Evolutionary conservation across 2,113 vertebrate genomes (phyloP).

Genomic region (Cyanistes caeruleus): DNA sequence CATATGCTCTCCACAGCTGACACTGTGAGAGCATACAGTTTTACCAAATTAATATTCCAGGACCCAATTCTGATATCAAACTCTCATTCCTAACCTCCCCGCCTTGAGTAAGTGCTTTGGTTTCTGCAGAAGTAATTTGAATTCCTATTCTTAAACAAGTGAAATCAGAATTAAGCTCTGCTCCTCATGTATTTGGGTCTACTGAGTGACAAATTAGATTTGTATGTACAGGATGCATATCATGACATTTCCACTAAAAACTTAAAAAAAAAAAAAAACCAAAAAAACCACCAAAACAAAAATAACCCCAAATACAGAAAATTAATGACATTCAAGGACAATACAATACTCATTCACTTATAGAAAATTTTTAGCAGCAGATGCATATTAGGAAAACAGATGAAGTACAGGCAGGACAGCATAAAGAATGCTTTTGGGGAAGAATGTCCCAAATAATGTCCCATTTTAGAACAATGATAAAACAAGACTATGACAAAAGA

Average conservation of each 20-base stretch:
- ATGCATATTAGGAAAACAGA: not conserved
- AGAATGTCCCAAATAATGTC: not conserved
- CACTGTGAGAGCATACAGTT: not conserved
- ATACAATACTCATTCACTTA: not conserved
- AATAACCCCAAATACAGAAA: not conserved
- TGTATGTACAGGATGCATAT: not conserved
- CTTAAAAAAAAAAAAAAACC: not conserved
- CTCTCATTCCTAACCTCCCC: not conserved
- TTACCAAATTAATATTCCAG: slow-evolving; percentile 14
- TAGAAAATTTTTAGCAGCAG: not conserved
- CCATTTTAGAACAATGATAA: not conserved
- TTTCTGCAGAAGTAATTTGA: not conserved
- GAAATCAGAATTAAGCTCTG: not conserved
- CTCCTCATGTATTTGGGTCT: not conserved
- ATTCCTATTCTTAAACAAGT: not conserved
- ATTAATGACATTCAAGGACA: not conserved
- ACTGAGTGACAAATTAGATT: not conserved
- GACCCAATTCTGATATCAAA: not conserved
- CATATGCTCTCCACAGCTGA: not conserved
- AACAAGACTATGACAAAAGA: not conserved
- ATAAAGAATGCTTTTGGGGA: not conserved
- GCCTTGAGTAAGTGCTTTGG: not conserved
- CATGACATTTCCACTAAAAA: not conserved
- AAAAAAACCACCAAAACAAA: not conserved
- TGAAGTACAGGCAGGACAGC: not conserved